phyloP scores from a whole-genome alignment of 2,888 invertebrate genomes.

The Melitaea athalia region DNA sequence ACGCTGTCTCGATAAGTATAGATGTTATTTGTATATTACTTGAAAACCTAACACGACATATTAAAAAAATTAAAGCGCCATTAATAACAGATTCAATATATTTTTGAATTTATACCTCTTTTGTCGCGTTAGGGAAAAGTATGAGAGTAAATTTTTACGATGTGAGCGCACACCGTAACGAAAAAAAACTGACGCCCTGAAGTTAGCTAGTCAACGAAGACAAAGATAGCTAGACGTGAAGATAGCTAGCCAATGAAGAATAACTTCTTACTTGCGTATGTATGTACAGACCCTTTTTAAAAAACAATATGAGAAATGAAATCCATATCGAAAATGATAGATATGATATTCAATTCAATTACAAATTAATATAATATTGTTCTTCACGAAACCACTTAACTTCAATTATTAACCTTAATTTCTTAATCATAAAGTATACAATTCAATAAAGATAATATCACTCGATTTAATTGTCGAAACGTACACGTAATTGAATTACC shows the following conservation, averaged over 20 bases:
- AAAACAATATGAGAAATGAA: conserved; percentile 27
- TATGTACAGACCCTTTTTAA: no score
- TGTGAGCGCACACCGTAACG: no score
- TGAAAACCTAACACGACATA: background rate
- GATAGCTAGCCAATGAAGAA: no score
- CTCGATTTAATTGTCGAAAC: conserved; percentile 33
- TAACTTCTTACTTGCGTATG: no score
- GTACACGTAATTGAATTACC: conserved; percentile 42
- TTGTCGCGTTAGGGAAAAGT: no score
- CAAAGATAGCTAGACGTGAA: no score
- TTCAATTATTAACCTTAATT: conserved; percentile 24
- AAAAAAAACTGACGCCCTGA: no score
- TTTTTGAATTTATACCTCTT: no score
- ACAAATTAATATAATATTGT: conserved; percentile 28
- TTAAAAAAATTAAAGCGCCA: conserved; percentile 2
- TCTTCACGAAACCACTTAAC: conserved; percentile 5
- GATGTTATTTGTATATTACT: background rate
- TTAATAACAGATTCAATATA: conserved; percentile 15
- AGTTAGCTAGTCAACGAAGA: no score
- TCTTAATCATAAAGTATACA: background rate
- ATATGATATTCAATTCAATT: conserved; percentile 38
- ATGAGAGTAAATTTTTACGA: no score
- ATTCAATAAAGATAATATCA: conserved; percentile 6
- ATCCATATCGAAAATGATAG: conserved; percentile 26
- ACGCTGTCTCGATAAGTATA: conserved; percentile 1